Base-by-base conservation (phyloP, 2,113 vertebrate species). In the Gobius niger region DNA sequence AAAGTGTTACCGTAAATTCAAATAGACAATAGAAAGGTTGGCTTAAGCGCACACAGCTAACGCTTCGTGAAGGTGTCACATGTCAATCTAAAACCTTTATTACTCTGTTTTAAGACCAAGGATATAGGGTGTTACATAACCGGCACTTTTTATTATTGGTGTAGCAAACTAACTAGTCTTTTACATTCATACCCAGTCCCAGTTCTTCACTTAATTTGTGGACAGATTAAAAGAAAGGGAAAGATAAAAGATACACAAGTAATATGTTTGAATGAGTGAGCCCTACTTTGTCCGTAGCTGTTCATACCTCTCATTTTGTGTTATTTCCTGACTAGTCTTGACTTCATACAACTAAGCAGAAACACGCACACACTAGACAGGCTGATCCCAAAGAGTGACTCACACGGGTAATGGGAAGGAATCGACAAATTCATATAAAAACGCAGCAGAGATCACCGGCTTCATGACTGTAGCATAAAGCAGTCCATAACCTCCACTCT, bases 371-470 rank as follows among this genome's bases (percentile, higher is more conserved):
- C 46, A 67, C n/a, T 10, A 67, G 44, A 87, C 56, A 74, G 77
- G 77, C 82, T 49, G 65, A 76, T 69, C 82, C 73, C 68, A 51
- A 68, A 49, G 52, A 67, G 73, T 51, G 72, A 68, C 49, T 10
- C 66, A 77, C 63, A 67, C 64, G 71, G 69, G 56, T 63, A 65
- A 79, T n/a, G 60, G 24, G 46, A 60, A 10, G 73, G 12, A 60
- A 71, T 75, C 52, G 19, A 7, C 64, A 47, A 64, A 68, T 63
- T 68, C 59, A 73, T 81, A 87, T 19, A 67, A 54, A 77, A 60
- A 71, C 83, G 77, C 73, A 75, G 67, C 70, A 59, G 61, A 83
- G 72, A 73, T 78, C 70, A 75, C 72, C 65, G 56, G 78, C 77
- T 61, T 60, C 60, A 66, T 74, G 63, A 73, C 69, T 70, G 71